Evolutionary conservation across 2,888 invertebrate genomes (phyloP).

Genomic region (Zhuqinia jingwanae): DNA sequence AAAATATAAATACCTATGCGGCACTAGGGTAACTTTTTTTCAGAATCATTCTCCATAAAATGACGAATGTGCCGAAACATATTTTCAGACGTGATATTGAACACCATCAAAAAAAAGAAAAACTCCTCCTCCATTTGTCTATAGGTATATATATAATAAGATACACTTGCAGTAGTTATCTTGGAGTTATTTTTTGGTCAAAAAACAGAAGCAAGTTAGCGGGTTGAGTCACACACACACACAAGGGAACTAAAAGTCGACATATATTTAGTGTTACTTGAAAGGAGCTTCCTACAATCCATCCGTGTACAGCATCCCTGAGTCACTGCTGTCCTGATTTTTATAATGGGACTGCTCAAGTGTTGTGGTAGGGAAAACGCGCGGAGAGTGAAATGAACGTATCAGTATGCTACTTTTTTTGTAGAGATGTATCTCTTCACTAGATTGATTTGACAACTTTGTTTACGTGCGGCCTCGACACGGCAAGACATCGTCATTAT

Average conservation of each 20-base stretch:
- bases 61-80: conserved; percentile 1
- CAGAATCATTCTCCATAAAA: neutral
- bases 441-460: conserved; percentile 37
- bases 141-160: too few species aligned
- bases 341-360: neutral
- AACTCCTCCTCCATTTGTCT: neutral
- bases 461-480: conserved; percentile 47
- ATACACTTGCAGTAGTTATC: too few species aligned
- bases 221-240: neutral
- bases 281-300: too few species aligned
- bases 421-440: neutral
- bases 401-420: neutral
- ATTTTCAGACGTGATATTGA: neutral
- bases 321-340: neutral
- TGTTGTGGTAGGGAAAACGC: neutral
- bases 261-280: too few species aligned
- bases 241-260: too few species aligned
- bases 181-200: neutral
- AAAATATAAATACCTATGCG: neutral
- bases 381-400: neutral
- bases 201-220: conserved; percentile 30
- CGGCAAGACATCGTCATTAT: neutral
- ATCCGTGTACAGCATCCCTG: too few species aligned
- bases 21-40: neutral
- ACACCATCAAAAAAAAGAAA: neutral